Evolutionary conservation across 2,113 vertebrate genomes (phyloP).

Genomic region (Okapia johnstoni): DNA sequence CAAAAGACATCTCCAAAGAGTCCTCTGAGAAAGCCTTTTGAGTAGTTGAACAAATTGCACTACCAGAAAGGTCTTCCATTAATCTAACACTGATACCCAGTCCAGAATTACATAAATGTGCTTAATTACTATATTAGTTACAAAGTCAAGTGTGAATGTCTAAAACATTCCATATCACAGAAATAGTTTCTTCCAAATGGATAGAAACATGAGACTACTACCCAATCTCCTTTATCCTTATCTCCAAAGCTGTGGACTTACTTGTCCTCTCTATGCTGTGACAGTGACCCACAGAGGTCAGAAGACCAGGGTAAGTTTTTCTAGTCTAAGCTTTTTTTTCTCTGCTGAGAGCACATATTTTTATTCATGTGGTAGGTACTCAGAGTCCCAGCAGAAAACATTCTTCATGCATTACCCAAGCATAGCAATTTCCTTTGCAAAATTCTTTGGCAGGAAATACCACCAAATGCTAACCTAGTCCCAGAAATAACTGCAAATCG

Average conservation of each 20-base stretch:
- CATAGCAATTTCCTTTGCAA: constrained; percentile 16
- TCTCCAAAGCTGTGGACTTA: not conserved
- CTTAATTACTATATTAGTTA: not conserved
- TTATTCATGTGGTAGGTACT: not conserved
- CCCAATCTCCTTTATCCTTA: not conserved
- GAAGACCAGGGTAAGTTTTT: not conserved
- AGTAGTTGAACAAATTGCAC: not conserved
- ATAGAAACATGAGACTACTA: not conserved
- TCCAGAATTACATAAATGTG: not conserved
- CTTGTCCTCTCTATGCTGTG: not conserved
- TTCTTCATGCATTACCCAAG: not conserved
- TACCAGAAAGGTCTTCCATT: not conserved
- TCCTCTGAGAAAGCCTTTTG: not conserved
- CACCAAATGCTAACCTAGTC: constrained; percentile 31
- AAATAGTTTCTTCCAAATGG: not conserved
- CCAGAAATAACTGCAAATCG: not conserved
- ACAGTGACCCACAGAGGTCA: not conserved
- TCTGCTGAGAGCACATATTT: not conserved
- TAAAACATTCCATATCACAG: not conserved
- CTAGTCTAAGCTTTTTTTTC: not conserved
- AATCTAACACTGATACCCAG: not conserved
- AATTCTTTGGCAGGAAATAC: constrained; percentile 37
- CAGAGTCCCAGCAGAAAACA: not conserved
- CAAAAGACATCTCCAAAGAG: not conserved
- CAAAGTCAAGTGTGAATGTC: not conserved